Evolutionary conservation across 2,113 vertebrate genomes (phyloP).

Genomic region (Entomyzon cyanotis): DNA sequence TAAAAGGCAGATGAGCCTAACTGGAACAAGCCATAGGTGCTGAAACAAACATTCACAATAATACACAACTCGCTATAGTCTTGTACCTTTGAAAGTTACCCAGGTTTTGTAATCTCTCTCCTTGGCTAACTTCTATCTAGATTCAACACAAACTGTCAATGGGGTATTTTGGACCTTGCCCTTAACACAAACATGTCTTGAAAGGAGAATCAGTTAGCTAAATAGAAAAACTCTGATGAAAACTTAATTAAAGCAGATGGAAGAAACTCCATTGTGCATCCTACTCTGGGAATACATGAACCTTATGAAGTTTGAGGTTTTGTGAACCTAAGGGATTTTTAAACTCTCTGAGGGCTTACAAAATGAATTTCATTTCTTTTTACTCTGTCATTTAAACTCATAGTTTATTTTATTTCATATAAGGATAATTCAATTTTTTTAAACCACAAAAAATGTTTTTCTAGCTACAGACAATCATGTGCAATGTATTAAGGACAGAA

Average conservation of each 20-base stretch:
- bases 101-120: background rate
- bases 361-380: conserved; percentile 50
- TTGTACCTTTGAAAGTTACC: background rate
- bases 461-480: conserved; percentile 61
- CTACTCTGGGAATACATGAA: background rate
- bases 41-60: background rate
- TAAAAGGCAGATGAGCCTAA: background rate
- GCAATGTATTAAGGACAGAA: conserved; percentile 57
- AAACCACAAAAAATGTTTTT: conserved; percentile 50
- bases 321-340: conserved; percentile 45
- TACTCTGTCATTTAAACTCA: conserved; percentile 41
- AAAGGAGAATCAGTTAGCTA: background rate
- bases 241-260: conserved; percentile 18
- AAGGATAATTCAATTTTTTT: conserved; percentile 45
- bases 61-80: background rate
- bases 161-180: background rate
- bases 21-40: background rate
- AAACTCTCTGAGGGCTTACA: conserved; percentile 7
- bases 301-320: background rate
- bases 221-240: background rate
- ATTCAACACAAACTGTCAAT: background rate
- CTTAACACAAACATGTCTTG: background rate
- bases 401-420: conserved; percentile 47
- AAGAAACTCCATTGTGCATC: background rate
- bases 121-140: background rate